These are phyloP conservation scores for Sinocyclocheilus maitianheensis DNA, from an alignment of 2,113 vertebrate genomes.

Conservation along the genomic window DNA sequence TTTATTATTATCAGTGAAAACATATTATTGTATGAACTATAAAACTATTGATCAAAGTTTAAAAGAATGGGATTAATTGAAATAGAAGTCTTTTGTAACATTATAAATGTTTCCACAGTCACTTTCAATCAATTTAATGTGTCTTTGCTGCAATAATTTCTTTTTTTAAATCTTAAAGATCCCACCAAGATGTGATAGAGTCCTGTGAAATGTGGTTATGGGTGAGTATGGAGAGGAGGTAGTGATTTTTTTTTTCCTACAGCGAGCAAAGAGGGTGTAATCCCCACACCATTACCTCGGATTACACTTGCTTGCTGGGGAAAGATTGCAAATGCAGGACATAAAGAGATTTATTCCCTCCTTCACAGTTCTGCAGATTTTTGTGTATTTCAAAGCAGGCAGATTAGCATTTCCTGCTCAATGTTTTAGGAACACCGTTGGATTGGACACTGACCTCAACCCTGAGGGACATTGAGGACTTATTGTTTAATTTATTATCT, in stretches of 20 bases:
- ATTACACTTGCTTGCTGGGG: constrained; percentile 36
- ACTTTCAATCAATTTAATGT: neutral
- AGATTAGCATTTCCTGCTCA: constrained; percentile 52
- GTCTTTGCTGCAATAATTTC: neutral
- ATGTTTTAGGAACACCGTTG: neutral
- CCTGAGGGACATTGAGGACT: neutral
- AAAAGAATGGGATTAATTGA: too few relatives aligned
- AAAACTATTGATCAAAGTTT: too few relatives aligned
- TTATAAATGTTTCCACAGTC: neutral
- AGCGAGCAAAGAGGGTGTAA: constrained; percentile 7
- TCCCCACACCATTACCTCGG: constrained; percentile 31
- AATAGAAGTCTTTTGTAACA: neutral
- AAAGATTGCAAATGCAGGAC: constrained; percentile 14
- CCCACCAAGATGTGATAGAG: neutral
- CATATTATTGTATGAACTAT: too few relatives aligned
- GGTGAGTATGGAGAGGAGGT: neutral
- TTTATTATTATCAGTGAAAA: too few relatives aligned
- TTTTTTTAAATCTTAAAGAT: neutral
- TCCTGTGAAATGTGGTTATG: neutral
- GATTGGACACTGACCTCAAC: neutral
- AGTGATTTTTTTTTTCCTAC: neutral
- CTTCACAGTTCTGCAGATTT: constrained; percentile 17
- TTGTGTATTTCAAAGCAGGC: constrained; percentile 19
- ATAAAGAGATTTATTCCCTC: constrained; percentile 11
- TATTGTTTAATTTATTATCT: constrained; percentile 50